Evolutionary conservation across 2,113 vertebrate genomes (phyloP), one percentile per base, ranked within the genome.

Genomic region (Myiozetetes cayanensis): DNA sequence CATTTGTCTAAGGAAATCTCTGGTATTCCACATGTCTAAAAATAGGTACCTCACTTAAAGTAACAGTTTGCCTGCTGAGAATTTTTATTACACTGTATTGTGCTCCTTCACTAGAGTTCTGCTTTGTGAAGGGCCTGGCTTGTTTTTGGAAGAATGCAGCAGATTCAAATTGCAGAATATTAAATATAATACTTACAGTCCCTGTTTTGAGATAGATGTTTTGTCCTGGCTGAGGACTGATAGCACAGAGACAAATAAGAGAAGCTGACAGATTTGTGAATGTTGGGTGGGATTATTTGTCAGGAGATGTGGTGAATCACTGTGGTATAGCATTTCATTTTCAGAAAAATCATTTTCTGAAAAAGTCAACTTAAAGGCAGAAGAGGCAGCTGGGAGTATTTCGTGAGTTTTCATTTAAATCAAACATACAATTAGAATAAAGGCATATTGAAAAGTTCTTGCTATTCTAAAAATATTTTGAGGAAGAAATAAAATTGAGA

Each of bases 401-500:
- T 49, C 13, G 44, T 70, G 58, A 82, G 39, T 79, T 94, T 95
- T 94, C 49, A 56, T 90, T 96, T 94, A 93, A 90, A 90, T 92
- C 50, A 62, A 93, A 88, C 44, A 71, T 46, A 41, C 59, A 81
- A 56, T 90, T 80, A 77, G 72, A 83, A 74, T 86, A 84, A 91
- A 91, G 50, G 43, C 47, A 89, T 68, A 77, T 67, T 77, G 52
- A 74, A 91, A 91, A 71, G 33, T 86, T 80, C 33, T 47, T 85
- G 55, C 53, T 83, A 58, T 44, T 85, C 74, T 93, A 71, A 88
- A 91, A 93, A 70, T 66, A 63, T 61, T 87, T 80, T 67, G 47
- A 71, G 33, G 44, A 63, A 52, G 75, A 81, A 86, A 80, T 50
- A 85, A 66, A 79, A 50, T 10, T 27, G 53, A 59, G 35, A 8